Conservation (phyloP, 2,113 vertebrate genomes). For the Piprites chloris region DNA sequence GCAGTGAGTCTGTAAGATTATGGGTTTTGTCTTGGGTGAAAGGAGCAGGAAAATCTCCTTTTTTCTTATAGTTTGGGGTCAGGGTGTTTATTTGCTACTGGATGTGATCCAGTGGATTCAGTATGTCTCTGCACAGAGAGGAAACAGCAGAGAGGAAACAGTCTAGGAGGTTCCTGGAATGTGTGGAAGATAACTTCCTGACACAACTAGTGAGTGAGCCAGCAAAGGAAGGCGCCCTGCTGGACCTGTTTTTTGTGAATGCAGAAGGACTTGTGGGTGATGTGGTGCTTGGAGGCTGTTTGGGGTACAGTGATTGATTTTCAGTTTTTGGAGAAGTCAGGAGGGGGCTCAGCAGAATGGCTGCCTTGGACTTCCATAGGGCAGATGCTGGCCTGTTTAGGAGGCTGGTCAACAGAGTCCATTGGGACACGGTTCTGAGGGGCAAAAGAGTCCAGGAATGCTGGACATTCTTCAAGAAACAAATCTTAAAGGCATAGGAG, state of each 20-base stretch:
- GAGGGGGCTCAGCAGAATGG: not conserved
- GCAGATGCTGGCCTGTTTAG: not conserved
- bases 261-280: not conserved
- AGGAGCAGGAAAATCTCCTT: not conserved
- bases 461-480: not conserved
- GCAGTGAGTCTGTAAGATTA: not conserved
- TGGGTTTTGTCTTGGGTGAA: not conserved
- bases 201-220: not conserved
- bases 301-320: not conserved
- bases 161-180: not conserved
- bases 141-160: not conserved
- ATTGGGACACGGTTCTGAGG: not conserved
- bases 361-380: not conserved
- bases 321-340: not conserved
- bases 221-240: not conserved
- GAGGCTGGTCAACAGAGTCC: not conserved
- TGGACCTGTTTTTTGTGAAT: not conserved
- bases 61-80: not conserved
- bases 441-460: not conserved
- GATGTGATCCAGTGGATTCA: conserved; percentile 36
- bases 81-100: conserved; percentile 40
- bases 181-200: not conserved
- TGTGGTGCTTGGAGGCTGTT: not conserved
- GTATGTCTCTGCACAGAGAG: not conserved
- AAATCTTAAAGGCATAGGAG: not conserved